Conservation (phyloP, 2,113 vertebrate species). For the Microtus montanus region DNA sequence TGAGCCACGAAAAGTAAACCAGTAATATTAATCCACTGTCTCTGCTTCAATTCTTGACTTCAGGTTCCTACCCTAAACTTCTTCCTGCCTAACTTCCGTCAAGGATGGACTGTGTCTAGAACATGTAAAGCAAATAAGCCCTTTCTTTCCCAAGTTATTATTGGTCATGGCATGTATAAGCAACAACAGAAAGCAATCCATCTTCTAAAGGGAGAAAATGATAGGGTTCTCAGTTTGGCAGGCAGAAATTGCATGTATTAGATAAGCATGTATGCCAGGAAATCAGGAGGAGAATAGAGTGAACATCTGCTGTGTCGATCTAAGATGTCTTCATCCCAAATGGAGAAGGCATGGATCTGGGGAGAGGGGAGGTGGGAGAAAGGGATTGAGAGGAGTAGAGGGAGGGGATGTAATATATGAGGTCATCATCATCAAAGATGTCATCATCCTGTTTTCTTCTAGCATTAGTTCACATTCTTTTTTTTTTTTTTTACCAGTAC, state of each 20-base stretch:
- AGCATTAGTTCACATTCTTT: not conserved
- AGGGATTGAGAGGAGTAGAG: not conserved
- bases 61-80: not conserved
- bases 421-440: not conserved
- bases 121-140: not conserved
- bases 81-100: not conserved
- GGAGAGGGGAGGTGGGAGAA: not conserved
- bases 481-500: not conserved
- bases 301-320: not conserved
- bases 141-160: not conserved
- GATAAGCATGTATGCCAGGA: not conserved
- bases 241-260: not conserved
- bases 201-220: not conserved
- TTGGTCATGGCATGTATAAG: not conserved
- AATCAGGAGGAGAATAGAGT: not conserved
- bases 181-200: not conserved
- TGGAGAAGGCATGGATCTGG: not conserved
- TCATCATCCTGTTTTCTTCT: not conserved
- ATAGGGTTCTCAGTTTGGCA: not conserved
- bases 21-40: not conserved
- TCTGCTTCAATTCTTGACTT: not conserved
- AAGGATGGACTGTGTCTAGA: not conserved
- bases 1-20: not conserved
- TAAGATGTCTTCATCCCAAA: not conserved
- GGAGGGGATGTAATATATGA: not conserved